phyloP scores from a whole-genome alignment of 2,888 invertebrate species.

The Synanthedon andrenaeformis region DNA sequence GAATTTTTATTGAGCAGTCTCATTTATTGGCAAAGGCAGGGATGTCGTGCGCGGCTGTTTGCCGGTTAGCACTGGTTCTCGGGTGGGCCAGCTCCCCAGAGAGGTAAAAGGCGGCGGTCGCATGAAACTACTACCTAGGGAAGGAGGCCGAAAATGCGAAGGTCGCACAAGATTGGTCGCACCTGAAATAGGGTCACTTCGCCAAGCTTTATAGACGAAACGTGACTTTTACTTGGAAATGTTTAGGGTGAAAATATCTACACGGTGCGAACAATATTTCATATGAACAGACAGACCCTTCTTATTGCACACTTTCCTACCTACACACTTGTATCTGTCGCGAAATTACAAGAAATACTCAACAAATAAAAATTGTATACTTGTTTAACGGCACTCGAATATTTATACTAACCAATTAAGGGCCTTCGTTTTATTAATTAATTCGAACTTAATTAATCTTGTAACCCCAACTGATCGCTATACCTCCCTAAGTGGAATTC shows the following conservation, averaged over 20 bases:
- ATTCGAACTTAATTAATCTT: background rate
- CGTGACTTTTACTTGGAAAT: conserved; percentile 51
- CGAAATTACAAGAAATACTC: too few relatives aligned
- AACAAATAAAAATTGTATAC: too few relatives aligned
- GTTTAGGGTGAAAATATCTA: conserved; percentile 19
- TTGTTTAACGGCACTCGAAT: too few relatives aligned
- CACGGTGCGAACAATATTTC: background rate
- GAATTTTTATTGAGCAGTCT: background rate
- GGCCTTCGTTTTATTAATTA: too few relatives aligned
- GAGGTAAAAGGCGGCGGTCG: conserved; percentile 34
- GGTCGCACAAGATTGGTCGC: conserved; percentile 54
- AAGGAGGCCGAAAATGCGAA: conserved; percentile 51
- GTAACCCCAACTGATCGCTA: too few relatives aligned
- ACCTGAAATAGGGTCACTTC: conserved; percentile 54
- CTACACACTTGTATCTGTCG: too few relatives aligned
- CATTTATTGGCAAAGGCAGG: conserved; percentile 6
- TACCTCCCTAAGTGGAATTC: too few relatives aligned
- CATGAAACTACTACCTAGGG: conserved; percentile 43
- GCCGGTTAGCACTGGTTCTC: conserved; percentile 35
- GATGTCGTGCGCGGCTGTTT: conserved; percentile 44
- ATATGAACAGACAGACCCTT: background rate
- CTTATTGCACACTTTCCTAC: too few relatives aligned
- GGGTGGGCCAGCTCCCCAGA: conserved; percentile 40
- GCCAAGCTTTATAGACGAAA: conserved; percentile 46
- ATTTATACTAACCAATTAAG: too few relatives aligned